Evolutionary conservation across 2,113 vertebrate species (phyloP), one percentile per base, ranked within the genome.

Genomic region (Probosciger aterrimus): DNA sequence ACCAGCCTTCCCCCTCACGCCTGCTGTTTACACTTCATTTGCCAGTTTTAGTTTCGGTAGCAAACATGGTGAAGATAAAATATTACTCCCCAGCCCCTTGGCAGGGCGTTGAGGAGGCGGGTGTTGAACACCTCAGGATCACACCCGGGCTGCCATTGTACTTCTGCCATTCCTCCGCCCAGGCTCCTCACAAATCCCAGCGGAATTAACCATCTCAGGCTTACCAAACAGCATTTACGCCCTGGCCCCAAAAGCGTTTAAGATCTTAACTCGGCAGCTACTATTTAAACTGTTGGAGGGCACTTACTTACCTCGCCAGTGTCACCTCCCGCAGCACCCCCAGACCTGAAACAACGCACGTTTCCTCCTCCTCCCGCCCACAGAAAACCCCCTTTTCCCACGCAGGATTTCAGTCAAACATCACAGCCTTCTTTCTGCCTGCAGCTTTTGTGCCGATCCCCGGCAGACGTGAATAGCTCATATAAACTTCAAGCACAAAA

Each of bases 401-500:
- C 85, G 68, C 53, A 93, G 37, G 80, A 22, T 97, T 97, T 97
- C 97, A 98, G 96, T 90, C 93, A 97, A 98, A 98, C 96, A 97
- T 95, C 55, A 69, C 94, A 97, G 97, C 82, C 93, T 98, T 94
- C 98, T 95, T 97, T 97, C 97, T 97, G 96, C 97, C 97, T 97
- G 97, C 94, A 97, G 98, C 98, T 98, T 99, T 99, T 99, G 98
- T 99, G 97, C 96, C n/a, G 93, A 97, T 96, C 97, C 96, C 97
- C 98, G 92, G 98, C 92, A 97, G 94, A 98, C 98, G 97, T 97
- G 97, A 98, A 98, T 98, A 98, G 98, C 98, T 98, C 98, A 93
- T 98, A 98, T 98, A 99, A 99, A 98, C 97, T 98, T 98, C 60
- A 77, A 97, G 97, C 97, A 99, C 98, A 99, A 99, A 99, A 98